Evolutionary conservation across 2,888 invertebrate genomes (phyloP).

Genomic region (Plebejus melissa): DNA sequence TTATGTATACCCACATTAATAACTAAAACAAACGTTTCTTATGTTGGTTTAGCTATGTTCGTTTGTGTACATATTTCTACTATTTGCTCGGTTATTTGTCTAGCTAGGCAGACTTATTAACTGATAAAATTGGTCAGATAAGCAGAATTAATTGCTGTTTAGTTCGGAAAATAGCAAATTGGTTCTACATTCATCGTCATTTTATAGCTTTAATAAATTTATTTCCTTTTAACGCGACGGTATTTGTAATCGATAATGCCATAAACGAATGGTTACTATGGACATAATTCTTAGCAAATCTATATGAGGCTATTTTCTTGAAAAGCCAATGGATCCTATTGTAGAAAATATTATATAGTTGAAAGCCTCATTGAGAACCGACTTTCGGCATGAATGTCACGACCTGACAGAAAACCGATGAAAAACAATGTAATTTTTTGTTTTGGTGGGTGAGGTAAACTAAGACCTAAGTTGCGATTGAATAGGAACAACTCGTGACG

Average conservation of each 20-base stretch:
- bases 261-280: neutral
- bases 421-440: no score
- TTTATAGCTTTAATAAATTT: constrained; percentile 10
- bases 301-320: neutral
- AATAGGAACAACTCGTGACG: no score
- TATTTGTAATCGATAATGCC: neutral
- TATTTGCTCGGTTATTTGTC: constrained; percentile 23
- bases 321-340: neutral
- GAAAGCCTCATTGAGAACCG: no score
- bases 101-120: constrained; percentile 23
- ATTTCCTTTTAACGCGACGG: constrained; percentile 4
- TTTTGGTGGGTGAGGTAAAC: no score
- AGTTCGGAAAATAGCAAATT: constrained; percentile 11
- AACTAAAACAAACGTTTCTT: constrained; percentile 12
- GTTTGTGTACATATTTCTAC: constrained; percentile 4
- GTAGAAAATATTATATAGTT: neutral
- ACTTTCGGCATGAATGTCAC: no score
- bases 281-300: neutral
- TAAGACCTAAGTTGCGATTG: no score
- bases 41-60: constrained; percentile 16
- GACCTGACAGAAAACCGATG: no score
- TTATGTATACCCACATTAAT: neutral
- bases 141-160: constrained; percentile 20
- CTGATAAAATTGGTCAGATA: constrained; percentile 23
- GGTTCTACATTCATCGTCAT: neutral